Conservation (phyloP, 1,140 invertebrate genomes). For the Uloborus diversus region DNA sequence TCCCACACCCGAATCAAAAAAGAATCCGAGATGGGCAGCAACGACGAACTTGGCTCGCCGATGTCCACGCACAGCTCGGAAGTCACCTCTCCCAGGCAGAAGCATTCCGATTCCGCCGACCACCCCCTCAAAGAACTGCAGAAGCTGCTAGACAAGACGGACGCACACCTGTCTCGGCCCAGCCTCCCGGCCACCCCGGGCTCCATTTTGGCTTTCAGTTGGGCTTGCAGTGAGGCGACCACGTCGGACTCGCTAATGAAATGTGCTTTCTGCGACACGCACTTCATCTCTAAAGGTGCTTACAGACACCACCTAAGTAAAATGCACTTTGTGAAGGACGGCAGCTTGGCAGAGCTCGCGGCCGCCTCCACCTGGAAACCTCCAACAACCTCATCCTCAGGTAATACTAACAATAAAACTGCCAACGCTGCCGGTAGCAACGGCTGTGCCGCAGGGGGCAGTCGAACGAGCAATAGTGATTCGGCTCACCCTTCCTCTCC, state of each 20-base stretch:
- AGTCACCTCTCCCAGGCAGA: slow-evolving; percentile 8
- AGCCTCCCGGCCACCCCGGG: slow-evolving; percentile 71
- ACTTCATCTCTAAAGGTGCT: slow-evolving; percentile 95
- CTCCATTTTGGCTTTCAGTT: slow-evolving; percentile 88
- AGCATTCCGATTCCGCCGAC: slow-evolving; percentile 16
- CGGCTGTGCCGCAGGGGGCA: slow-evolving; percentile 61
- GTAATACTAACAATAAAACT: slow-evolving; percentile 61
- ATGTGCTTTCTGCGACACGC: slow-evolving; percentile 95
- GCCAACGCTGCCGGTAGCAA: slow-evolving; percentile 68
- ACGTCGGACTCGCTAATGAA: slow-evolving; percentile 81
- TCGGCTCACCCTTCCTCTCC: slow-evolving; percentile 29
- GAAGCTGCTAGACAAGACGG: slow-evolving; percentile 93
- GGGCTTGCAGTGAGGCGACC: slow-evolving; percentile 91
- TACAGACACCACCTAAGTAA: slow-evolving; percentile 96
- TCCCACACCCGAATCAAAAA: slow-evolving; percentile 8
- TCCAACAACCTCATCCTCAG: slow-evolving; percentile 37
- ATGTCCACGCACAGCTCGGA: slow-evolving; percentile 17
- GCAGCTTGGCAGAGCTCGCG: slow-evolving; percentile 75
- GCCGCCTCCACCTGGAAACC: slow-evolving; percentile 37
- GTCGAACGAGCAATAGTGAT: slow-evolving; percentile 36
- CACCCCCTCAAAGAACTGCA: slow-evolving; percentile 88
- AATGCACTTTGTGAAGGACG: slow-evolving; percentile 96
- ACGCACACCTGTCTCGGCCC: slow-evolving; percentile 70
- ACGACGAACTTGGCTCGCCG: slow-evolving; percentile 27
- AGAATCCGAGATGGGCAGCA: slow-evolving; percentile 10